phyloP scores from a whole-genome alignment of 1,140 invertebrate species.

The Atta texana region DNA sequence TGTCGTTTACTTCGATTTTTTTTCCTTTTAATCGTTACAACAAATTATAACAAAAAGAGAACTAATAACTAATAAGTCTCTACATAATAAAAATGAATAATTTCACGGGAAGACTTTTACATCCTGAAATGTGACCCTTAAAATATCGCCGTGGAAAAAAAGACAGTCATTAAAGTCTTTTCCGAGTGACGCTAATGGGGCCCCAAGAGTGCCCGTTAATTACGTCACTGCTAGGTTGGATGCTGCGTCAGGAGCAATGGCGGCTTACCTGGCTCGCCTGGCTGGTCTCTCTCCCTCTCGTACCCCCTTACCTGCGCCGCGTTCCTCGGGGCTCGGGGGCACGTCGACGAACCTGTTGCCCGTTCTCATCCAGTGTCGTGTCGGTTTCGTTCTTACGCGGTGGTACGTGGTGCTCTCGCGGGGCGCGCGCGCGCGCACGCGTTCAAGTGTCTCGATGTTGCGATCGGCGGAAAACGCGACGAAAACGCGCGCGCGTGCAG shows the following conservation, averaged over 20 bases:
- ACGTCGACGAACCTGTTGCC: slow-evolving; percentile 76
- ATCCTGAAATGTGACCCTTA: neutral
- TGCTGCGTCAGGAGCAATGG: slow-evolving; percentile 78
- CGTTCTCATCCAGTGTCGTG: slow-evolving; percentile 72
- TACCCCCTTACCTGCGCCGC: slow-evolving; percentile 32
- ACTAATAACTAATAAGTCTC: neutral
- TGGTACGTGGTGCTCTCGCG: slow-evolving; percentile 8
- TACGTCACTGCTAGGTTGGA: slow-evolving; percentile 72
- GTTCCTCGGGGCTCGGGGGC: slow-evolving; percentile 67
- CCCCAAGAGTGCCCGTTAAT: neutral
- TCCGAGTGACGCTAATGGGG: neutral
- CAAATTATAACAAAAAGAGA: neutral
- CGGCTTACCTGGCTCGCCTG: slow-evolving; percentile 70
- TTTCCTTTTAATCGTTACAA: neutral
- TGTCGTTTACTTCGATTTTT: neutral
- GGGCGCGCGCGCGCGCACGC: slow-evolving; percentile 17
- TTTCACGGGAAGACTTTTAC: neutral
- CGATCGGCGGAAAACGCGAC: neutral
- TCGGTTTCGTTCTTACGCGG: slow-evolving; percentile 60
- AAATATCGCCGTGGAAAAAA: neutral
- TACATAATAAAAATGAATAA: neutral
- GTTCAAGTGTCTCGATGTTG: neutral
- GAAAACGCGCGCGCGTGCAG: neutral
- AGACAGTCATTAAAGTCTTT: neutral
- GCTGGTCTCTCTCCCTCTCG: slow-evolving; percentile 42